Percentiles rank a stretch among this genome's conserved stretches.
phyloP scores from a whole-genome alignment of 1,140 invertebrate species.

The Cydia amplana region DNA sequence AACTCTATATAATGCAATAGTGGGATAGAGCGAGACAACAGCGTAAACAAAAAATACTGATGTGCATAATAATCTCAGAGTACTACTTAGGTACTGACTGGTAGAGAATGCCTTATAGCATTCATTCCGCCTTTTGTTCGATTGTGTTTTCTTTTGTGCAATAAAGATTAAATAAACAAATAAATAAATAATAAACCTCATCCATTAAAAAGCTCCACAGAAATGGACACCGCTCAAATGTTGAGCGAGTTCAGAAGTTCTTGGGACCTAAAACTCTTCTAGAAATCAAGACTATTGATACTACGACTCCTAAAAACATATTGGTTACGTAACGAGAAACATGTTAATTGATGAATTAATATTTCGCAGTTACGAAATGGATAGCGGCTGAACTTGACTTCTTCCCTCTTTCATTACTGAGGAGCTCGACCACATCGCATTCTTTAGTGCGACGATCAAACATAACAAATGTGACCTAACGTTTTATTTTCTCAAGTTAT shows the following conservation, averaged over 20 bases:
- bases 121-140: too few relatives aligned
- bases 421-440: too few relatives aligned
- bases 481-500: too few relatives aligned
- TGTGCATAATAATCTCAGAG: not conserved
- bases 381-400: not conserved
- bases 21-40: constrained; percentile 36
- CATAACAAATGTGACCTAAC: not conserved
- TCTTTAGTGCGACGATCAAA: too few relatives aligned
- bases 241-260: not conserved
- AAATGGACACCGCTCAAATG: not conserved
- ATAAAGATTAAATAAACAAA: too few relatives aligned
- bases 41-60: not conserved
- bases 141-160: too few relatives aligned
- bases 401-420: too few relatives aligned
- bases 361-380: too few relatives aligned
- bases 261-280: not conserved
- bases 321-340: not conserved
- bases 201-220: not conserved
- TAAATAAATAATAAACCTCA: not conserved
- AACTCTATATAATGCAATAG: not conserved
- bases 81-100: not conserved
- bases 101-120: too few relatives aligned
- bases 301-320: not conserved
- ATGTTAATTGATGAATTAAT: too few relatives aligned
- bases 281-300: not conserved